These are phyloP conservation scores for Molossus alvarezi DNA, from an alignment of 2,797 vertebrate species.

Conservation along the genomic window DNA sequence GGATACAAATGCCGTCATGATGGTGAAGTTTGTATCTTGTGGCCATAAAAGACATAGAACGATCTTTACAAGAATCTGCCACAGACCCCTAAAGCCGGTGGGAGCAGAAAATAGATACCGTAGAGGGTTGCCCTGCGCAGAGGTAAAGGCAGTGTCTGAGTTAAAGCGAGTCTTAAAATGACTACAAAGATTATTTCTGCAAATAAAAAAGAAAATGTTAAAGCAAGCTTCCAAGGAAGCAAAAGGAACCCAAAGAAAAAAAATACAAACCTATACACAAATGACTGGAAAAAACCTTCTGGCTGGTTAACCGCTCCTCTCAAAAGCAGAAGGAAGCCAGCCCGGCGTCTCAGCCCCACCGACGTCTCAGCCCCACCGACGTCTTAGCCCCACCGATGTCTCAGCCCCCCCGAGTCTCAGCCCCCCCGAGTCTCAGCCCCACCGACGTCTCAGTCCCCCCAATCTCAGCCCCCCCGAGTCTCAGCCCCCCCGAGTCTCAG, in stretches of 20 bases:
- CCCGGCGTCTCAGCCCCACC: not conserved
- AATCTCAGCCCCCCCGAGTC: no score
- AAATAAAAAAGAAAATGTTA: not conserved
- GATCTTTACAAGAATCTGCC: no score
- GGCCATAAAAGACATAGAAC: accelerated
- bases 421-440: no score
- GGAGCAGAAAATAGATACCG: accelerated
- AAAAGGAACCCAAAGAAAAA: not conserved
- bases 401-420: no score
- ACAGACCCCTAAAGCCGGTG: accelerated
- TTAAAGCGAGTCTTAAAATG: not conserved
- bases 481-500: no score
- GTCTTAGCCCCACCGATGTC: no score
- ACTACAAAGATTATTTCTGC: not conserved
- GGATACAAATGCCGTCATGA: accelerated
- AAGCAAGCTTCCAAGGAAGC: not conserved
- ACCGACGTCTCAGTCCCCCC: no score
- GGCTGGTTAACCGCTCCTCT: not conserved
- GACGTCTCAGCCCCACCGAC: no score
- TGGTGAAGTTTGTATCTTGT: accelerated
- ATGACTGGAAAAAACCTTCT: conserved; percentile 77
- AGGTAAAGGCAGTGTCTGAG: accelerated
- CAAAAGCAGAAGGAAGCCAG: conserved; percentile 81
- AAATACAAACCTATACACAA: not conserved
- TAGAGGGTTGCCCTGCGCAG: accelerated